A percentile compares a stretch with the other conserved stretches of the same genome.
Evolutionary conservation across 1,140 invertebrate genomes (phyloP).

Genomic region (Tribolium castaneum): DNA sequence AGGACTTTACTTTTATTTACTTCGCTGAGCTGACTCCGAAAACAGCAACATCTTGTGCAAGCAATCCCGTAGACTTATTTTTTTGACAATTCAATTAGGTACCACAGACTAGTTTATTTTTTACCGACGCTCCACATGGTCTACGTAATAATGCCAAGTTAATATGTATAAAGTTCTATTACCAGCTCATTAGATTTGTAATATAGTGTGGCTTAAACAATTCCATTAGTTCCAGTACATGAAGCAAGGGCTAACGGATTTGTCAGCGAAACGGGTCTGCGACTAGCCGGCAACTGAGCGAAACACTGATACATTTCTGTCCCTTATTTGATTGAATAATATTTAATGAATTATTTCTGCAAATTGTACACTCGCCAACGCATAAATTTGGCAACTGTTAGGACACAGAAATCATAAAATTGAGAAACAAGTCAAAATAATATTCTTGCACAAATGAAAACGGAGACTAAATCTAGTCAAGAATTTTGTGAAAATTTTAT

Average conservation of each 20-base stretch:
- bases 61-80: not conserved
- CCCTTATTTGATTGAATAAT: not conserved
- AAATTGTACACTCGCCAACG: no score
- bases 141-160: not conserved
- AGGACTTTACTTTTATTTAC: not conserved
- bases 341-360: not conserved
- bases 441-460: no score
- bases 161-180: constrained; percentile 44
- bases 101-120: not conserved
- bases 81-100: not conserved
- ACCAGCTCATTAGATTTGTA: constrained; percentile 58
- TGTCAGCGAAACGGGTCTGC: constrained; percentile 41
- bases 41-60: not conserved
- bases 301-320: not conserved
- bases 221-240: constrained; percentile 58
- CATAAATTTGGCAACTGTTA: no score
- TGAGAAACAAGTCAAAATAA: no score
- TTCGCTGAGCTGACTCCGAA: not conserved
- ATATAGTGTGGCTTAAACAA: constrained; percentile 57
- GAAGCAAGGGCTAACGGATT: constrained; percentile 48
- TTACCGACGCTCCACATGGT: not conserved
- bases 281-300: not conserved
- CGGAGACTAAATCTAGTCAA: no score
- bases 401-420: no score
- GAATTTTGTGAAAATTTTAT: no score